Conservation (phyloP, 2,113 vertebrate genomes). For the Paraplagusia blochii region DNA sequence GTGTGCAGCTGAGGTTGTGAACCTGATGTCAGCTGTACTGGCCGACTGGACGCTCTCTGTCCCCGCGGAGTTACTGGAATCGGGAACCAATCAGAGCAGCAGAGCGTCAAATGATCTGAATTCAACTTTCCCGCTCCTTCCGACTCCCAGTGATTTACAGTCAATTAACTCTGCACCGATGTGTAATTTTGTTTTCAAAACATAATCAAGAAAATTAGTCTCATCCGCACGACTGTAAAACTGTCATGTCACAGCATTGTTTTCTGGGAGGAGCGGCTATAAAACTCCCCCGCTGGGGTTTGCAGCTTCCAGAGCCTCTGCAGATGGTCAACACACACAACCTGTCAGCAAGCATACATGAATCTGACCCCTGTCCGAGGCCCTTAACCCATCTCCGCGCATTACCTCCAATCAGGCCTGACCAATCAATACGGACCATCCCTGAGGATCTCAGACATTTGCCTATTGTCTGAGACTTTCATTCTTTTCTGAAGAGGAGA, state of each 20-base stretch:
- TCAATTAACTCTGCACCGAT: neutral
- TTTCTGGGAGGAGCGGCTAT: neutral
- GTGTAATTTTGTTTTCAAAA: constrained; percentile 13
- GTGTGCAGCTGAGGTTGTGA: constrained; percentile 45
- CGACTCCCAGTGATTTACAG: neutral
- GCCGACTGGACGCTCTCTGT: constrained; percentile 40
- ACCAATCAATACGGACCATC: constrained; percentile 68
- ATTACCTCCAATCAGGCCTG: constrained; percentile 64
- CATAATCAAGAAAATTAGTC: neutral
- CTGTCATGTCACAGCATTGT: constrained; percentile 12
- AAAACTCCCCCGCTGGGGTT: constrained; percentile 36
- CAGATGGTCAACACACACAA: constrained; percentile 70
- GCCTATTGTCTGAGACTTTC: constrained; percentile 26
- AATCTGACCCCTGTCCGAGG: constrained; percentile 64
- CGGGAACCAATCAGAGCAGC: constrained; percentile 40
- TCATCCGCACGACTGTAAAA: neutral
- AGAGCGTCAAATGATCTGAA: constrained; percentile 32
- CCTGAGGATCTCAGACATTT: constrained; percentile 52
- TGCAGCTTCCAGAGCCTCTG: constrained; percentile 43
- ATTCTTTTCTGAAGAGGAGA: constrained; percentile 25
- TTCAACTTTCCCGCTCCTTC: constrained; percentile 13
- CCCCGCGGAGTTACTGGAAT: constrained; percentile 47
- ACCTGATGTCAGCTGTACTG: constrained; percentile 59
- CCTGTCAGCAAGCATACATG: constrained; percentile 57
- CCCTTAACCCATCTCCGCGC: constrained; percentile 67